Evolutionary conservation across 2,113 vertebrate species (phyloP).

Genomic region (Nothoprocta pentlandii): DNA sequence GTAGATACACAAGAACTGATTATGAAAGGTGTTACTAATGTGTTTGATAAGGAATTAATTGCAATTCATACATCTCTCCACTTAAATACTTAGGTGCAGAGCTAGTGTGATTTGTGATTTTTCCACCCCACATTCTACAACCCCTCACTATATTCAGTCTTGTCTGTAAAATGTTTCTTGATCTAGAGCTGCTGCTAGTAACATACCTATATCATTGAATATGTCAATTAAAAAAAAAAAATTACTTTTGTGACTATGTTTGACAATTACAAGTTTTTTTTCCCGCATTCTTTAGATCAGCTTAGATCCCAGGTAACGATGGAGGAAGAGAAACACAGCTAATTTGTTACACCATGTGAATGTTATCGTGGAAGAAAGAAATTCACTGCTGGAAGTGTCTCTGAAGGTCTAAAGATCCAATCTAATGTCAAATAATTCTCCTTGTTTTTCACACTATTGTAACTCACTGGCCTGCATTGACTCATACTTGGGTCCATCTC

Average conservation of each 20-base stretch:
- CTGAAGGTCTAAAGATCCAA: background rate
- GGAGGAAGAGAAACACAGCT: background rate
- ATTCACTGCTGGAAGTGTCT: background rate
- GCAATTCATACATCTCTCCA: background rate
- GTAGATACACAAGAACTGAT: background rate
- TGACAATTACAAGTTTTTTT: background rate
- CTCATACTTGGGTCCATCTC: background rate
- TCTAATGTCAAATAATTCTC: background rate
- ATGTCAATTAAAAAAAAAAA: background rate
- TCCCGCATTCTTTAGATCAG: background rate
- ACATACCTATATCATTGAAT: background rate
- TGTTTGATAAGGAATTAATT: background rate
- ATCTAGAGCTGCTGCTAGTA: background rate
- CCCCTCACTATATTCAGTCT: background rate
- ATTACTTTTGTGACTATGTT: background rate
- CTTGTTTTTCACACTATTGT: background rate
- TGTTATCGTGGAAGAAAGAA: background rate
- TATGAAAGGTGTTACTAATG: background rate
- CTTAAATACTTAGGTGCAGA: background rate
- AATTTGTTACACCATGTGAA: rapidly evolving
- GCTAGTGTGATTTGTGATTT: background rate
- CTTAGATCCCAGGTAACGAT: background rate
- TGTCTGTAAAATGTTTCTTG: background rate
- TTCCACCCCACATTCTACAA: background rate
- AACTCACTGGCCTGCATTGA: background rate